Evolutionary conservation across 2,797 vertebrate genomes (phyloP), one percentile per base, ranked within the genome.

Genomic region (Australoheros facetus): DNA sequence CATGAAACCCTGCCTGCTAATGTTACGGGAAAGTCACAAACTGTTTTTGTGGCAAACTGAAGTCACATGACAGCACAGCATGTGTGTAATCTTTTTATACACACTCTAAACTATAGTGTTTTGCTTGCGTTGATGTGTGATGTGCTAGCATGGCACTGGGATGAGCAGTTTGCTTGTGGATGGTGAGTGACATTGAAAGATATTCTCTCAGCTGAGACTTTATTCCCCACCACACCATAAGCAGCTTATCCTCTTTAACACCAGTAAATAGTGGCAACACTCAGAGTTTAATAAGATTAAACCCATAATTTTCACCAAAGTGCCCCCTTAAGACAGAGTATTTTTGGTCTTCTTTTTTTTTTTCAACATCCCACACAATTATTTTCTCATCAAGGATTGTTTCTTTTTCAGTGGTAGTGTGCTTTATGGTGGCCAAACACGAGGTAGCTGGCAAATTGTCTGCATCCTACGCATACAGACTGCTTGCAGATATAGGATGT

Each of bases 51-150:
- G 84, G 81, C 77, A 82, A 89, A 75, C 76, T 66, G 28, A 66
- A 85, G 92, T 93, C 94, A 92, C 90, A 92, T 89, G 92, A 93
- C 83, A n/a, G 79, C 74, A 26, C 85, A 85, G 87, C 82, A 82
- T 84, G 85, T 26, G 82, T 58, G 26, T 76, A 80, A 83, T 88
- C 82, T 87, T 89, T 91, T 89, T 75, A 82, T 76, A 81, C 83
- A 80, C 85, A 75, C 79, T 84, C 78, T 81, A 81, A 86, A 88
- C 85, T 71, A 64, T 84, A 81, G 83, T 64, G 45, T 89, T 87
- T 79, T 82, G 60, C 84, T 85, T 58, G 81, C 73, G 87, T 62
- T 83, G 75, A 56, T 37, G 60, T 78, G 74, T 74, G 80, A 73
- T 70, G 82, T 19, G 32, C 70, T 48, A 17, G 71, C 53, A 60